Conservation (phyloP, 1,140 invertebrate genomes). For the Hestina assimilis region DNA sequence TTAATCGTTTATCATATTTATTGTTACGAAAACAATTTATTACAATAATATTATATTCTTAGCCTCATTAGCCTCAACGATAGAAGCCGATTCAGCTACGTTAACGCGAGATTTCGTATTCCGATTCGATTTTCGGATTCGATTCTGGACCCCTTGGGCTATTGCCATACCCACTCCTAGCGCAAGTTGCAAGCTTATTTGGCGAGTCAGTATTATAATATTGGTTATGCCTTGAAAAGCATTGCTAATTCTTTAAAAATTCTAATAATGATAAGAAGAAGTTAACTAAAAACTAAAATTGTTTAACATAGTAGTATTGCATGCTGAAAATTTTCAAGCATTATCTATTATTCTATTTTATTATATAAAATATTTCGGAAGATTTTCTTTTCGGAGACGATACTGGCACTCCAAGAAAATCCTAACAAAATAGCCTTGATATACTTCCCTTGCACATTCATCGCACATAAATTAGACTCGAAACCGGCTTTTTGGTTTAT, state of each 20-base stretch:
- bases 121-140: too few species aligned
- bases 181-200: too few species aligned
- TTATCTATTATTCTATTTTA: background rate
- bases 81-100: too few species aligned
- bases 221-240: background rate
- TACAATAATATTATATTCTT: too few species aligned
- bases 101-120: too few species aligned
- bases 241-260: too few species aligned
- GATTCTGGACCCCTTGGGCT: too few species aligned
- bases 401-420: slow-evolving; percentile 24
- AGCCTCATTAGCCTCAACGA: too few species aligned
- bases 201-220: too few species aligned
- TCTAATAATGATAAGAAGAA: background rate
- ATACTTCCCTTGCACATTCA: slow-evolving; percentile 32
- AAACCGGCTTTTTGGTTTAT: slow-evolving; percentile 39
- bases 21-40: too few species aligned
- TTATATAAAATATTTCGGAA: slow-evolving; percentile 16
- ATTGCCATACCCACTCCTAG: too few species aligned
- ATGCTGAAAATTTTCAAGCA: slow-evolving; percentile 1
- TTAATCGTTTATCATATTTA: too few species aligned
- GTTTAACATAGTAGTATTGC: background rate
- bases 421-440: slow-evolving; percentile 32
- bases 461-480: slow-evolving; percentile 43
- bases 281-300: background rate
- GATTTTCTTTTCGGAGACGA: slow-evolving; percentile 21